Conservation (phyloP, 2,888 invertebrate species). For the Hypomecis punctinalis region DNA sequence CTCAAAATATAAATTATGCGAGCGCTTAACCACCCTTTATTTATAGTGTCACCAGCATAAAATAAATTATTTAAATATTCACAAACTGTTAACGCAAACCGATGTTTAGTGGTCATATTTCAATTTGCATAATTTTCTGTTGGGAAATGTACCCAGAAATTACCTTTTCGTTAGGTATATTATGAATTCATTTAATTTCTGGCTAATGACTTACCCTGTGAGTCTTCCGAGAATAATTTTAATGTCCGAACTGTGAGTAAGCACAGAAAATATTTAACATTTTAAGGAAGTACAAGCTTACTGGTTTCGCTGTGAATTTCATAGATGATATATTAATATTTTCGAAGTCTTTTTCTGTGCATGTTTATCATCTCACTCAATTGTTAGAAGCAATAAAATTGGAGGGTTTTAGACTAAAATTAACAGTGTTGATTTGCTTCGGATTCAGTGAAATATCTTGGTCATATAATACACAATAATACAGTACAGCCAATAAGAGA, state of each 20-base stretch:
- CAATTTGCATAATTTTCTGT: slow-evolving; percentile 26
- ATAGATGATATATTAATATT: too few species aligned
- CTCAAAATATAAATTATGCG: slow-evolving; percentile 27
- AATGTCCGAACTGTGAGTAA: background rate
- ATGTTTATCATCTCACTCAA: too few species aligned
- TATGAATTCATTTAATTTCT: background rate
- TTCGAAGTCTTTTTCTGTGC: too few species aligned
- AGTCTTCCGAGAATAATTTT: background rate
- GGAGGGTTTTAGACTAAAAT: too few species aligned
- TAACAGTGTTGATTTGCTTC: too few species aligned
- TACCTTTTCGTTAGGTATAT: background rate
- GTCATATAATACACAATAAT: too few species aligned
- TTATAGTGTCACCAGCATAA: slow-evolving; percentile 28
- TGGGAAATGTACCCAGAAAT: background rate
- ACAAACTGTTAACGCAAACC: slow-evolving; percentile 27
- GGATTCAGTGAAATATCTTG: too few species aligned
- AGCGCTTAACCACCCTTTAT: slow-evolving; percentile 29
- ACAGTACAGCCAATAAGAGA: too few species aligned
- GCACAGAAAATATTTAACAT: too few species aligned
- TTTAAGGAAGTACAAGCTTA: too few species aligned
- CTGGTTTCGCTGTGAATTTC: too few species aligned
- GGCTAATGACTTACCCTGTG: background rate
- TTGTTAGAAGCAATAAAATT: too few species aligned
- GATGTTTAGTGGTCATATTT: slow-evolving; percentile 31
- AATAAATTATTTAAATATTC: slow-evolving; percentile 33